Percentiles rank a stretch among this genome's conserved stretches.
phyloP scores from a whole-genome alignment of 1,140 invertebrate species.

The Brachionus koreanus region DNA sequence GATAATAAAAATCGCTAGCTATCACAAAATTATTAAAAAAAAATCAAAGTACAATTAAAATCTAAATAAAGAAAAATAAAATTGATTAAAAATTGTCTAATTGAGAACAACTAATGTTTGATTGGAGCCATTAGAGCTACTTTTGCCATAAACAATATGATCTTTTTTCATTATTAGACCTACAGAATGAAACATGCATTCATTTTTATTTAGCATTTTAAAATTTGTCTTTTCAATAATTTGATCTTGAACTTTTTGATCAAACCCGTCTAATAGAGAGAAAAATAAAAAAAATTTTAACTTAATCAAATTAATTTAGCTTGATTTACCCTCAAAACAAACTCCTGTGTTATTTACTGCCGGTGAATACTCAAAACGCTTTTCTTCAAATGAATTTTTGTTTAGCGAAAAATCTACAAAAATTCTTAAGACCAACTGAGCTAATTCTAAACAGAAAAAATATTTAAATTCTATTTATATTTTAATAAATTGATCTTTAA shows the following conservation, averaged over 20 bases:
- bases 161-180: constrained; percentile 39
- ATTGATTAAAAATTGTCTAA: background rate
- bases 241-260: background rate
- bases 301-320: background rate
- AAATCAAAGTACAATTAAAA: background rate
- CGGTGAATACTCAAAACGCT: background rate
- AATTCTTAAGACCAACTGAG: background rate
- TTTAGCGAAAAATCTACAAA: constrained; percentile 31
- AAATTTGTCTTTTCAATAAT: constrained; percentile 3
- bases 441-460: constrained; percentile 6
- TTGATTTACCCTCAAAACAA: constrained; percentile 34
- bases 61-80: background rate
- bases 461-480: background rate
- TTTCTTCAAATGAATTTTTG: background rate
- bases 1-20: background rate
- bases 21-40: background rate
- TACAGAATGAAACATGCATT: constrained; percentile 33
- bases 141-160: constrained; percentile 35
- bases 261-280: constrained; percentile 14
- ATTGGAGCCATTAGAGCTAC: background rate
- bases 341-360: background rate
- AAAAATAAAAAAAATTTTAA: background rate
- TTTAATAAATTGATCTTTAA: background rate
- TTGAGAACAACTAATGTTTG: constrained; percentile 19
- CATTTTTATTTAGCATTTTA: background rate